phyloP scores from a whole-genome alignment of 2,888 invertebrate genomes.

The Carabus problematicus region DNA sequence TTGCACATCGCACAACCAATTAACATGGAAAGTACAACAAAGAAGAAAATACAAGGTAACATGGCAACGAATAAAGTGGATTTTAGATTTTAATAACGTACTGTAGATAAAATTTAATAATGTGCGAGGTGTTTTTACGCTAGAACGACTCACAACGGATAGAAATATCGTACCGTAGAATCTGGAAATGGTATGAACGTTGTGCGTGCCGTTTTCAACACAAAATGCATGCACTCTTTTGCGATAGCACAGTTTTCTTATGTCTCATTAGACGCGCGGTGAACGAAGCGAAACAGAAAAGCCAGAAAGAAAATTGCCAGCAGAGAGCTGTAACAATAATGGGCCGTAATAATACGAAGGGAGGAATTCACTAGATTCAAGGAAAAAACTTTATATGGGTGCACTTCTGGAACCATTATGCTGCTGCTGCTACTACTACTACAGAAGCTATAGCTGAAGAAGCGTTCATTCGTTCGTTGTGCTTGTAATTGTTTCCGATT shows the following conservation, averaged over 20 bases:
- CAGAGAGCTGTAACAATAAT: conserved; percentile 41
- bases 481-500: conserved; percentile 41
- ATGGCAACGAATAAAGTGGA: too few relatives aligned
- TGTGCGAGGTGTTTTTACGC: too few relatives aligned
- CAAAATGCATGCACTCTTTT: conserved; percentile 5
- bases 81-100: too few relatives aligned
- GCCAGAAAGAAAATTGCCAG: conserved; percentile 37
- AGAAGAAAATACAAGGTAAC: too few relatives aligned
- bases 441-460: neutral
- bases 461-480: conserved; percentile 17
- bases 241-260: conserved; percentile 24
- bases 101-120: too few relatives aligned
- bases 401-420: conserved; percentile 36
- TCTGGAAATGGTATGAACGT: too few relatives aligned
- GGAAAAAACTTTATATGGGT: conserved; percentile 41
- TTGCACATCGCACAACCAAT: too few relatives aligned
- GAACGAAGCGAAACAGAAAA: conserved; percentile 24
- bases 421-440: neutral
- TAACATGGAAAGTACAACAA: too few relatives aligned
- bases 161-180: too few relatives aligned
- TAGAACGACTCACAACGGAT: too few relatives aligned
- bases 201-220: neutral
- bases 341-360: conserved; percentile 33
- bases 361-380: conserved; percentile 28
- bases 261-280: conserved; percentile 29